phyloP scores from a whole-genome alignment of 2,888 invertebrate species.

The Noctuana brunneofusca region DNA sequence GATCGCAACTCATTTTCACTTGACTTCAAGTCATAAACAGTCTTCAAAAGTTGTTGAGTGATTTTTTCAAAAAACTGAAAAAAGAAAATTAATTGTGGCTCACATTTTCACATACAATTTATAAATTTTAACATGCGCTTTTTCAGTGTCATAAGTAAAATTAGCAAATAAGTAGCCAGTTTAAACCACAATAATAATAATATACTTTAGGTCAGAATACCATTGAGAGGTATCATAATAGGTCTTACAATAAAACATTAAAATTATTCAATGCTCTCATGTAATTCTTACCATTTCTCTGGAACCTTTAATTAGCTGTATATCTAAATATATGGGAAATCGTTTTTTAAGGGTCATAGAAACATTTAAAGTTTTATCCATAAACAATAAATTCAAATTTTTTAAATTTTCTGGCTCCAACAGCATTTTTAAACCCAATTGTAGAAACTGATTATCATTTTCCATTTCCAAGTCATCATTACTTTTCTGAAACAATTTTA shows the following conservation, averaged over 20 bases:
- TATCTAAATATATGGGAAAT: constrained; percentile 53
- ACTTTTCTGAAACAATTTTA: constrained; percentile 50
- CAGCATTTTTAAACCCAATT: constrained; percentile 55
- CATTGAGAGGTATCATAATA: too few species aligned
- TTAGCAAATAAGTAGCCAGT: too few species aligned
- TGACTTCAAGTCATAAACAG: constrained; percentile 68
- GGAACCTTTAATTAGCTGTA: constrained; percentile 52
- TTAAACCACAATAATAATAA: too few species aligned
- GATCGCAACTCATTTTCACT: constrained; percentile 68
- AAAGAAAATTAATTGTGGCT: neutral
- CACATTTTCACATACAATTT: too few species aligned
- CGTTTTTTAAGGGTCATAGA: constrained; percentile 49
- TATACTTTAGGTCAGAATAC: too few species aligned
- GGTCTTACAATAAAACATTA: too few species aligned
- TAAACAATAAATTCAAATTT: constrained; percentile 44
- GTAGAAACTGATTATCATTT: constrained; percentile 47
- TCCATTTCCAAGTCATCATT: constrained; percentile 57
- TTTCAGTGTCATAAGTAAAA: too few species aligned
- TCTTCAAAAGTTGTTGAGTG: constrained; percentile 60
- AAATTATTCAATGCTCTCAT: too few species aligned
- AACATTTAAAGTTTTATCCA: constrained; percentile 45
- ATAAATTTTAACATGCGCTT: too few species aligned
- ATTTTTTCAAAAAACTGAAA: constrained; percentile 65
- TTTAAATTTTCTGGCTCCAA: constrained; percentile 50
- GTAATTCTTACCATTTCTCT: constrained; percentile 55